Conservation (phyloP, 2,888 invertebrate genomes). For the Parnassius apollo region DNA sequence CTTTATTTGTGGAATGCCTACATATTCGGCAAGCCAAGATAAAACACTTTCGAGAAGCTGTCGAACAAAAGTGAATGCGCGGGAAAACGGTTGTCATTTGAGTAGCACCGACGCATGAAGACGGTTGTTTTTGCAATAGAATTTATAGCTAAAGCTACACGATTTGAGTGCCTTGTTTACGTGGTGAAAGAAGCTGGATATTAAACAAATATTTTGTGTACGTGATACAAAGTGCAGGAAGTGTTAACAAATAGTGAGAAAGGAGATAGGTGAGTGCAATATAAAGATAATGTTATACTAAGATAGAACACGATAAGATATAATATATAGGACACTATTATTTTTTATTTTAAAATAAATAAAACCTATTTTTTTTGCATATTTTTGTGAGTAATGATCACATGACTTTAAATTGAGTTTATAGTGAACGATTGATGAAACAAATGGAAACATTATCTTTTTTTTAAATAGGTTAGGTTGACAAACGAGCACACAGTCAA, state of each 20-base stretch:
- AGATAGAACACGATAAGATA: too few relatives aligned
- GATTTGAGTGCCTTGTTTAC: conserved; percentile 8
- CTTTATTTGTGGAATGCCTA: conserved; percentile 18
- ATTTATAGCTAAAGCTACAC: conserved; percentile 9
- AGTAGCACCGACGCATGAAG: conserved; percentile 33
- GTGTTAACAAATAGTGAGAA: conserved; percentile 16
- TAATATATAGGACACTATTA: too few relatives aligned
- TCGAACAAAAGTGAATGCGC: conserved; percentile 47
- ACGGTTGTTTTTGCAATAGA: conserved; percentile 28
- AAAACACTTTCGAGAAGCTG: conserved; percentile 35
- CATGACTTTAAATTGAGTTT: too few relatives aligned
- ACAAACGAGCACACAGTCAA: too few relatives aligned
- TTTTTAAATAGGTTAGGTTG: too few relatives aligned
- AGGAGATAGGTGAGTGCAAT: conserved; percentile 14
- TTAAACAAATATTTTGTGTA: conserved; percentile 6
- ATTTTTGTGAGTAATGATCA: too few relatives aligned
- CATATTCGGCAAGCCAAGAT: conserved; percentile 17
- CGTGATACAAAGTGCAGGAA: conserved; percentile 5
- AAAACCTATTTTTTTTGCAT: too few relatives aligned
- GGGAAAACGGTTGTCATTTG: conserved; percentile 44
- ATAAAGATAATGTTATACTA: neutral
- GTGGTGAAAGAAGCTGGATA: conserved; percentile 15
- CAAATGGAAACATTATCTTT: neutral
- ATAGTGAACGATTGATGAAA: neutral
- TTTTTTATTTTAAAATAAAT: too few relatives aligned